Conservation (phyloP, 2,888 invertebrate genomes). For the Netelia fuscicornis region DNA sequence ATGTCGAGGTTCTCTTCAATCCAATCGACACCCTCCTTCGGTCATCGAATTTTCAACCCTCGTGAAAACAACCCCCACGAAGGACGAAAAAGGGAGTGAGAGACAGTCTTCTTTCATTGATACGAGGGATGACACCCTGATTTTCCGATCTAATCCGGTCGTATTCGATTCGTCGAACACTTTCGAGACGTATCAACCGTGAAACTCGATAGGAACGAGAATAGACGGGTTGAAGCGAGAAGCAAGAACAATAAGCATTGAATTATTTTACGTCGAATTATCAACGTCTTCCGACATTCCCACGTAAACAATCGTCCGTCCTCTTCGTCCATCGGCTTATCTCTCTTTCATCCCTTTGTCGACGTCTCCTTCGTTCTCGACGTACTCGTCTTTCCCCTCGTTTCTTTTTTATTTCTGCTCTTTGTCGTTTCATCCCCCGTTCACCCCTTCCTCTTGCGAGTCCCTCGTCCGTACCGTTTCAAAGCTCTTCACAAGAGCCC, state of each 20-base stretch:
- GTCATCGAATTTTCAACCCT: constrained; percentile 4
- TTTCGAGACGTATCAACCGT: neutral
- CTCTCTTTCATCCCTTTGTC: constrained; percentile 19
- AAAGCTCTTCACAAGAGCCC: constrained; percentile 25
- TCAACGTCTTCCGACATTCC: constrained; percentile 29
- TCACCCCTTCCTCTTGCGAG: neutral
- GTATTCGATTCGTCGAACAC: neutral
- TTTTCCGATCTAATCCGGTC: too few species aligned
- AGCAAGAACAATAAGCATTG: neutral
- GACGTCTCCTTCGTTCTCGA: constrained; percentile 20
- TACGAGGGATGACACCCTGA: too few species aligned
- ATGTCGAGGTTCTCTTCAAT: neutral
- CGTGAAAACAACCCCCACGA: neutral
- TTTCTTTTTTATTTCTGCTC: constrained; percentile 6
- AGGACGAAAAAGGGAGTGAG: too few species aligned
- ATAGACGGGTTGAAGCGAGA: neutral
- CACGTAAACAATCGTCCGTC: neutral
- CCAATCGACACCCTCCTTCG: neutral
- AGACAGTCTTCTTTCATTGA: too few species aligned
- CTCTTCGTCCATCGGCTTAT: neutral
- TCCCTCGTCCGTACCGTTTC: too few species aligned
- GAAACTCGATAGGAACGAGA: too few species aligned
- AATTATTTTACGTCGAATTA: neutral
- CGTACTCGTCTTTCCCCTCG: neutral
- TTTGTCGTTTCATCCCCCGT: neutral